Evolutionary conservation across 2,888 invertebrate species (phyloP), one percentile per base, ranked within the genome.

Genomic region (Caenorhabditis sp.): DNA sequence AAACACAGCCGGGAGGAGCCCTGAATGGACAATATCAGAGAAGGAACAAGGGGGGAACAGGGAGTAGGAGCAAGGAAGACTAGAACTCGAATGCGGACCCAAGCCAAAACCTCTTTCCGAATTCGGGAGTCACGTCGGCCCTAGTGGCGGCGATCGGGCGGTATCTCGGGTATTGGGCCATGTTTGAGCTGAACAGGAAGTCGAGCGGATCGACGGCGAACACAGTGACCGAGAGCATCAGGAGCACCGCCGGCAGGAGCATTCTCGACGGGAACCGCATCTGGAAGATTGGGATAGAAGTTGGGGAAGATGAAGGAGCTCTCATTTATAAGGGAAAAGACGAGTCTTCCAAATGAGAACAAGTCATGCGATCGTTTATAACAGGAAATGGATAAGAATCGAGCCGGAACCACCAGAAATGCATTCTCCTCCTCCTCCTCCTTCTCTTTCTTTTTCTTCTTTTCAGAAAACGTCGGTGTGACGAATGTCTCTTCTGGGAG

Each of bases 1-100:
- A 72, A 11, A 72, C 50, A 37, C 72, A 72, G 17, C 72, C 72
- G 37, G 63, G 72, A 43, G 72, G 72, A 30, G 63, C 72, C 48
- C 72, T 61, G 53, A 15, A 63, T 7, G 37, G 15, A 24, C 0
- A 20, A 53, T 6, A 9, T 17, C 17, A 35, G 39, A 43, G 20
- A 43, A 13, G 6, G 17, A n/a, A 58, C 17, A 20, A 32, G 45
- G n/a, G n/a, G 17, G 17, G 22, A 2, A 4, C 32, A 15, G 17
- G 5, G 37, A 24, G 8, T 11, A 26, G 27, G 30, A 22, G 8
- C 46, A 30, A 50, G 37, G n/a, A 41, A 22, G 48, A 13, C 13
- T 17, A 17, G 7, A 50, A 50, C n/a, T 22, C 8, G 37, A 56
- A 39, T 26, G n/a, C 66, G 56, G 48, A 68, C 68, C 58, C 68